phyloP scores from a whole-genome alignment of 2,113 vertebrate species.

The Pavo muticus region DNA sequence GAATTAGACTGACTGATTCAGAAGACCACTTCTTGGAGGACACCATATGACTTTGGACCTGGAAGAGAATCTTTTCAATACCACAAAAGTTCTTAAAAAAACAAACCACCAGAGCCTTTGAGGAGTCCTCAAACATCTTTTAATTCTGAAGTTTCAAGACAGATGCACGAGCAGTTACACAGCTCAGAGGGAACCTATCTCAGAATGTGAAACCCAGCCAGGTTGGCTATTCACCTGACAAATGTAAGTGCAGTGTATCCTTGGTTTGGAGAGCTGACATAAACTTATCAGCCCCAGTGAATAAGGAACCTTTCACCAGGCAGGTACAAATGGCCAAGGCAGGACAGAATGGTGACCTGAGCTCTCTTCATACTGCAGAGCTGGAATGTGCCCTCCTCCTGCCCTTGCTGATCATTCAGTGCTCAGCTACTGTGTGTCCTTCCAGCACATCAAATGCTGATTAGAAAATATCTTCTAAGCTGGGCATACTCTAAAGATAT shows the following conservation, averaged over 20 bases:
- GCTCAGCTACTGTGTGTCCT: background rate
- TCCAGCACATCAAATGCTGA: background rate
- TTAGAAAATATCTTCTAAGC: background rate
- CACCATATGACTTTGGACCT: fast-evolving
- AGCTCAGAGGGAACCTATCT: background rate
- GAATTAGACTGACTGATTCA: background rate
- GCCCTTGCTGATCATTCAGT: background rate
- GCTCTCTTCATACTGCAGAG: fast-evolving
- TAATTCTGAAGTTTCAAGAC: constrained; percentile 49
- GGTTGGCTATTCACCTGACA: background rate
- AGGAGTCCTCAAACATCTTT: constrained; percentile 38
- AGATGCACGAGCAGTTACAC: background rate
- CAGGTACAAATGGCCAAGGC: background rate
- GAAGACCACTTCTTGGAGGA: background rate
- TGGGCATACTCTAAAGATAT: background rate
- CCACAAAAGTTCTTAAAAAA: background rate
- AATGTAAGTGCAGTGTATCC: background rate
- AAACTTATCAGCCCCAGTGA: background rate
- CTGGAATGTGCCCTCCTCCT: background rate
- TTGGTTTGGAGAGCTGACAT: background rate
- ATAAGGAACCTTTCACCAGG: background rate
- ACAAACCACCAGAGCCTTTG: background rate
- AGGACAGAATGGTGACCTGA: background rate
- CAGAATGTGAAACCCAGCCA: background rate
- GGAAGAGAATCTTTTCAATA: background rate